Evolutionary conservation across 2,888 invertebrate genomes (phyloP), one percentile per base, ranked within the genome.

Genomic region (Aradus depressus): DNA sequence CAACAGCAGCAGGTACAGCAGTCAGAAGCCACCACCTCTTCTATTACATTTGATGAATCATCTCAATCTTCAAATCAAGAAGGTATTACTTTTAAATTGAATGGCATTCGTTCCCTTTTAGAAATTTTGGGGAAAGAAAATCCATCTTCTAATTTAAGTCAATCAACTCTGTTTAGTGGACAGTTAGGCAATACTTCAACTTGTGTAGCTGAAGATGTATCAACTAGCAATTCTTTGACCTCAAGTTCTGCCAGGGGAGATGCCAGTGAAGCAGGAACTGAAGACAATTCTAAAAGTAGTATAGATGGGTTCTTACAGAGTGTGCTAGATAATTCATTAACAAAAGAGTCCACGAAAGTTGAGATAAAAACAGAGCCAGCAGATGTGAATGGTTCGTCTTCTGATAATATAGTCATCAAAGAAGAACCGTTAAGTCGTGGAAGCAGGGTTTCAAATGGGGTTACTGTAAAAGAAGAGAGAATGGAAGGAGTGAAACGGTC

Each of bases 231-330:
- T 64, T 77, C 76, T 2, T 59, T 75, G 31, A 74, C 76, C 8
- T 76, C 76, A 2, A 76, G 75, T 53, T 75, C 74, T 53, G 69
- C 69, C 2, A 69, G 69, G 58, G 64, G 69, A 21, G 70, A 69
- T 55, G 62, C 43, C 34, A 50, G 37, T 35, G 45, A 45, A 35
- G 37, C 31, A 22, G 37, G 45, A 22, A 35, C 37, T 16, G 45
- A 45, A 44, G 79, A 78, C 44, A 77, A 74, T 62, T 77, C 76
- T 0, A 64, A 77, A 32, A 77, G 77, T 10, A 75, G 77, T 62
- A 79, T 80, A 62, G 79, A 79, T 58, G 79, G 78, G 21, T 68
- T 77, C 38, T 65, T 79, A 3, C 63, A 75, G 34, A 78, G 78
- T 60, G 70, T 71, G 39, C 70, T 74, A 21, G 75, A 76, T 52